Percentiles rank a stretch among this genome's conserved stretches.
Evolutionary conservation across 2,113 vertebrate genomes (phyloP).

Genomic region (Vulpes vulpes): DNA sequence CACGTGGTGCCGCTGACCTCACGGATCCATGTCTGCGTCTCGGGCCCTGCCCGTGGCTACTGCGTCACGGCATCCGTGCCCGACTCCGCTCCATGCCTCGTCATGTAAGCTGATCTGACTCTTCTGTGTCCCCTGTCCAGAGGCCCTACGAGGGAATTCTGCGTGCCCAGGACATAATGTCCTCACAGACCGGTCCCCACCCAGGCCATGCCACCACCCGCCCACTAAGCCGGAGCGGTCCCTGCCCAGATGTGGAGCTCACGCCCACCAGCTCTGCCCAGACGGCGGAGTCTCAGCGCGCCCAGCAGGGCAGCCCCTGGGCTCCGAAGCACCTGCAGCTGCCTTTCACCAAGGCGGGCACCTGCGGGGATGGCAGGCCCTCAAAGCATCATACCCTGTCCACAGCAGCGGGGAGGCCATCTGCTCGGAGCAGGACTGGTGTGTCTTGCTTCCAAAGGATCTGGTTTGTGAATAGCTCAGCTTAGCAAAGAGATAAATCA

Average conservation of each 20-base stretch:
- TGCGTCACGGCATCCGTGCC: neutral
- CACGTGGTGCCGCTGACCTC: neutral
- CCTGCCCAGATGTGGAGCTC: neutral
- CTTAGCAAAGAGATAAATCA: constrained; percentile 59
- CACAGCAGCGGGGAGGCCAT: constrained; percentile 1
- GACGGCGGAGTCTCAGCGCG: fast-evolving
- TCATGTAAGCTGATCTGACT: neutral
- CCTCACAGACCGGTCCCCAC: neutral
- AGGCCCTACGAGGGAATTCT: neutral
- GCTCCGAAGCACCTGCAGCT: neutral
- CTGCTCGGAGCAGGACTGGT: neutral
- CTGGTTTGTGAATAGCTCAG: constrained; percentile 49
- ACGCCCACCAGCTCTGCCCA: neutral
- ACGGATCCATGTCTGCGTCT: fast-evolving
- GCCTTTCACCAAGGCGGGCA: neutral
- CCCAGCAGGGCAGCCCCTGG: neutral
- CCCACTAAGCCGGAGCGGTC: neutral
- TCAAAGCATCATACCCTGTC: neutral
- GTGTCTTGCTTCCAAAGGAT: constrained; percentile 37
- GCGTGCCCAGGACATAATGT: neutral
- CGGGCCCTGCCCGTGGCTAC: neutral
- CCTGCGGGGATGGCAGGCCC: neutral
- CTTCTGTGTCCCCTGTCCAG: neutral
- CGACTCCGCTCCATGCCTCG: neutral
- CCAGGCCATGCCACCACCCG: fast-evolving